These are phyloP conservation scores for Temnothorax nylanderi DNA, from an alignment of 1,140 invertebrate genomes.

Conservation along the genomic window DNA sequence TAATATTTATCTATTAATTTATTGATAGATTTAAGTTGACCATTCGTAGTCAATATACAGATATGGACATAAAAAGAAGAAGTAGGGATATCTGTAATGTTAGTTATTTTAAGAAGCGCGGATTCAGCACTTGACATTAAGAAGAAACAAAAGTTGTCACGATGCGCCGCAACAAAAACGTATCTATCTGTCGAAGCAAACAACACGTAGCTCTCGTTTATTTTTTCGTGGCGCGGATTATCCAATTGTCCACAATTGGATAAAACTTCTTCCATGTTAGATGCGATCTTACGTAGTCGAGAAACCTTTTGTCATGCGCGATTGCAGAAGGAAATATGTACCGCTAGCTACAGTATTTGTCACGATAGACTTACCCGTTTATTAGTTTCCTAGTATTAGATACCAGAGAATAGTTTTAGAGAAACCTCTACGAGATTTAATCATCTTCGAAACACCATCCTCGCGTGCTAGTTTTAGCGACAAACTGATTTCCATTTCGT, in stretches of 20 bases:
- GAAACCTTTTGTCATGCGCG: not conserved
- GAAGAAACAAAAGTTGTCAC: conserved; percentile 58
- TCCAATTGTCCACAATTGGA: not conserved
- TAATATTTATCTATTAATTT: conserved; percentile 85
- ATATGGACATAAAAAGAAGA: conserved; percentile 65
- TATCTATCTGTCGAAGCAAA: conserved; percentile 59
- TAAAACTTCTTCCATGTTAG: not conserved
- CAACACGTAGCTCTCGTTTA: conserved; percentile 18
- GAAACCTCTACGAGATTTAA: conserved; percentile 15
- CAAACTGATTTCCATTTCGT: conserved; percentile 32
- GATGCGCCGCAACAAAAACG: conserved; percentile 17
- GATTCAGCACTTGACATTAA: conserved; percentile 73
- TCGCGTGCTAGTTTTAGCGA: conserved; percentile 48
- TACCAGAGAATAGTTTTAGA: conserved; percentile 65
- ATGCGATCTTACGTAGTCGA: not conserved
- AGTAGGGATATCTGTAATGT: conserved; percentile 58
- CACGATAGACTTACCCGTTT: conserved; percentile 53
- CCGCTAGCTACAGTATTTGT: conserved; percentile 69
- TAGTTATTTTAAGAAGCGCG: conserved; percentile 72
- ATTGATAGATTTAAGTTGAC: conserved; percentile 80
- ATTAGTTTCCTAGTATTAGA: conserved; percentile 74
- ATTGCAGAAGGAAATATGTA: conserved; percentile 60
- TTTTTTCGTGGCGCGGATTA: conserved; percentile 24
- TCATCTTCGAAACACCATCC: conserved; percentile 13
- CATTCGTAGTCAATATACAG: conserved; percentile 82